These are phyloP conservation scores for Cariama cristata DNA, from an alignment of 2,113 vertebrate species.

Conservation along the genomic window DNA sequence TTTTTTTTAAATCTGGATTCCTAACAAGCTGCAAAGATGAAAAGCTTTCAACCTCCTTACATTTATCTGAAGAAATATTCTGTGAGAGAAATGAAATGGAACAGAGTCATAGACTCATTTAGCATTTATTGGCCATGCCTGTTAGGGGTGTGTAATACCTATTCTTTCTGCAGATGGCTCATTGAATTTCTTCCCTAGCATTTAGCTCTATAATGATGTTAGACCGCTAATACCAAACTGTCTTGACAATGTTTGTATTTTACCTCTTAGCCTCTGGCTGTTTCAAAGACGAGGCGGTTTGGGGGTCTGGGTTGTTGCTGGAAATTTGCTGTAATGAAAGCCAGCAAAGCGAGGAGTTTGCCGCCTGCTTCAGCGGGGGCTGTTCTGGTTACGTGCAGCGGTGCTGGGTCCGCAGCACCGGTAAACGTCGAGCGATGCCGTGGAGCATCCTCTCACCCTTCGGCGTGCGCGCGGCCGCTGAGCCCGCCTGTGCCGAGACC, in stretches of 20 bases:
- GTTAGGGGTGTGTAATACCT: neutral
- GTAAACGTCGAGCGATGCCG: rapidly evolving
- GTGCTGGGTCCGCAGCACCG: rapidly evolving
- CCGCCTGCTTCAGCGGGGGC: rapidly evolving
- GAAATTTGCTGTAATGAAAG: neutral
- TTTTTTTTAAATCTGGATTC: neutral
- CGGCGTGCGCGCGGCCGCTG: rapidly evolving
- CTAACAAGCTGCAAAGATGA: neutral
- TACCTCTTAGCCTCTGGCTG: neutral
- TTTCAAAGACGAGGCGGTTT: neutral
- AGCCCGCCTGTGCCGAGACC: neutral
- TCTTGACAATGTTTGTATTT: neutral
- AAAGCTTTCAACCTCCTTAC: neutral
- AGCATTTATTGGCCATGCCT: neutral
- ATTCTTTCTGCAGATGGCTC: neutral
- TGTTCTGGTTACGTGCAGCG: rapidly evolving
- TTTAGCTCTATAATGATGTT: neutral
- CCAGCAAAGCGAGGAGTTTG: neutral
- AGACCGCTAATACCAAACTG: neutral
- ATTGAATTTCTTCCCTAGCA: neutral
- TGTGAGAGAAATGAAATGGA: neutral
- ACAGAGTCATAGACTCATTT: neutral
- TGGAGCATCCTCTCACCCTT: neutral
- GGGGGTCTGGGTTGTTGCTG: neutral
- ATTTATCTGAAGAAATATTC: neutral